Base-by-base conservation (phyloP, 2,888 invertebrate genomes). In the Sesia apiformis region DNA sequence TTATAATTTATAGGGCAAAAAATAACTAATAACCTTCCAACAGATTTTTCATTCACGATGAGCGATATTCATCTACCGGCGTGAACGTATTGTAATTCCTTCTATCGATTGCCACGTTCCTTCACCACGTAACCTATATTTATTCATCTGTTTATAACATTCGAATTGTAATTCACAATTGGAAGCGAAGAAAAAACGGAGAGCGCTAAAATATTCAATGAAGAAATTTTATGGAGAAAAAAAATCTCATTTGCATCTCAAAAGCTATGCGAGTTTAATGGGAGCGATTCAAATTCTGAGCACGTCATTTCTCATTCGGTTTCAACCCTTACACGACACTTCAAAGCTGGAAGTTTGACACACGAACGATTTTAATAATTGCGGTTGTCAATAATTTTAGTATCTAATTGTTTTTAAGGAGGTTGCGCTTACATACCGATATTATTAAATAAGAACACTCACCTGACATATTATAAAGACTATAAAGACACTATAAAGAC, bases 211-310 rank as follows among this genome's bases (percentile, higher is more conserved):
- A 85, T 84, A 85, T 84, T 82, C 84, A 86, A 84, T 84, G 84
- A 81, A 78, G 80, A 82, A 79, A 77, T 84, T 85, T 74, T 83
- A 79, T 78, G 78, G 70, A 77, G 76, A 76, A 78, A 79, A 80
- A 84, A 82, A 81, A 72, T 72, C 70, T 74, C 67, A 88, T 88
- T 88, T 88, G 80, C 88, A 88, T 88, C 70, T 88, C 87, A 88
- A 88, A 84, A 83, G 86, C 82, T 69, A 74, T 69, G 83, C 67
- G 77, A 83, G 81, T 82, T 50, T 86, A 85, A 87, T 84, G 78
- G 83, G 72, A 65, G 64, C 74, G 74, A 74, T 86, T 73, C 65
- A 68, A 76, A 88, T 86, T 81, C 87, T 70, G 69, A 70, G 75
- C 88, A 84, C 88, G 84, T 80, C 75, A 75, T 66, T 78, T 73